Conservation (phyloP, 2,113 vertebrate species). For the Antechinus flavipes region DNA sequence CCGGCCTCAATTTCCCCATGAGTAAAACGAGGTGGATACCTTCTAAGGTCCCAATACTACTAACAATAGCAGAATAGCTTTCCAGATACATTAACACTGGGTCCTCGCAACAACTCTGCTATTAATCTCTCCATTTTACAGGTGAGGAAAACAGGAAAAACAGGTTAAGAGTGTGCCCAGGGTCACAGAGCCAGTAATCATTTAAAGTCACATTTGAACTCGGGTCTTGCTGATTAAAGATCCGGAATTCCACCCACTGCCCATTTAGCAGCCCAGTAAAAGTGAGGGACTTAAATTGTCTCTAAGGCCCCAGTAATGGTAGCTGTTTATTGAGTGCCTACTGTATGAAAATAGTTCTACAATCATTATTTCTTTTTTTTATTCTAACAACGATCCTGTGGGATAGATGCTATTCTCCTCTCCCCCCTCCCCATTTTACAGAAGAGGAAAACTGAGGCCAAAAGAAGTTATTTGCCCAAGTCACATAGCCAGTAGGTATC, state of each 20-base stretch:
- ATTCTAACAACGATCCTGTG: neutral
- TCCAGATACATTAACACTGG: neutral
- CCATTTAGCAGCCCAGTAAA: too few species aligned
- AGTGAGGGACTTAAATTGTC: too few species aligned
- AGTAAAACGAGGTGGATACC: neutral
- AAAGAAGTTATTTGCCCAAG: too few species aligned
- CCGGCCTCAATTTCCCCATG: neutral
- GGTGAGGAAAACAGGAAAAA: neutral
- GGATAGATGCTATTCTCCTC: neutral
- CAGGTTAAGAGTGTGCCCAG: neutral
- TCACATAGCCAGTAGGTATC: neutral
- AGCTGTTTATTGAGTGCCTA: too few species aligned
- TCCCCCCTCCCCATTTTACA: neutral
- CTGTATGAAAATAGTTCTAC: too few species aligned
- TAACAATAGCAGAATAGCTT: too few species aligned
- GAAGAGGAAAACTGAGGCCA: neutral
- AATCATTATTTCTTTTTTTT: too few species aligned
- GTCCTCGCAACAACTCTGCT: neutral
- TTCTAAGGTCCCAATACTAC: neutral
- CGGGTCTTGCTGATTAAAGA: too few species aligned
- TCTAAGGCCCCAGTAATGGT: too few species aligned
- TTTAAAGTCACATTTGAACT: neutral
- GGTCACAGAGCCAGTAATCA: neutral
- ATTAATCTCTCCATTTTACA: neutral
- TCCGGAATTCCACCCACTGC: neutral